phyloP scores from a whole-genome alignment of 2,797 vertebrate genomes.

The Sebastes baramenuke region DNA sequence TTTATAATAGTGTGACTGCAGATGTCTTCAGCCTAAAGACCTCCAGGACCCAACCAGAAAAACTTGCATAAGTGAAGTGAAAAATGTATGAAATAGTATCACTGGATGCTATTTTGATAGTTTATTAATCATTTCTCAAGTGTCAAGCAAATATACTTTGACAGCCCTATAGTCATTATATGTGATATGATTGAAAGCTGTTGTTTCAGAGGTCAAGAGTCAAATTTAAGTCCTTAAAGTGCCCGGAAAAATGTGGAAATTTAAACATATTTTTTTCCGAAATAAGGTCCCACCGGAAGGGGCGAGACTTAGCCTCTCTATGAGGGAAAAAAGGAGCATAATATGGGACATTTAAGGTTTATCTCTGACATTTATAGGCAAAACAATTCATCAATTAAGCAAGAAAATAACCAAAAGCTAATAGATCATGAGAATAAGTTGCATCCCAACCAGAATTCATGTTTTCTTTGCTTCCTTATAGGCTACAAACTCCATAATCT shows the following conservation, averaged over 20 bases:
- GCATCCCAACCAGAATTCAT: neutral
- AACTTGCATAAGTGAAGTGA: neutral
- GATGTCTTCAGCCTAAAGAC: neutral
- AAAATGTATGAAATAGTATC: neutral
- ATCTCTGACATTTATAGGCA: neutral
- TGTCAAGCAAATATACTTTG: neutral
- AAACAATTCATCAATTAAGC: accelerated
- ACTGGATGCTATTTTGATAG: neutral
- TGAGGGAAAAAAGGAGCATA: too few species aligned
- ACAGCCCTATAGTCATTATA: too few species aligned
- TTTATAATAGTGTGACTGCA: neutral
- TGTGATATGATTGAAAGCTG: too few species aligned
- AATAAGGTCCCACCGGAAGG: too few species aligned
- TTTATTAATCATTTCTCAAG: too few species aligned
- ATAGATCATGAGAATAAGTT: neutral
- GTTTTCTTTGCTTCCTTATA: neutral
- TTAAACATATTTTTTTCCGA: too few species aligned
- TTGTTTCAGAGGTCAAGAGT: too few species aligned
- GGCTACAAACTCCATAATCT: neutral
- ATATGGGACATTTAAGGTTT: too few species aligned
- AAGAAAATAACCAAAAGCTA: neutral
- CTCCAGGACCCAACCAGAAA: neutral
- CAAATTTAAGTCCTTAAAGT: too few species aligned
- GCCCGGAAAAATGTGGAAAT: too few species aligned
- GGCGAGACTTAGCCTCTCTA: too few species aligned